A percentile compares a stretch with the other conserved stretches of the same genome.
phyloP scores from a whole-genome alignment of 2,113 vertebrate genomes.

The Oenanthe melanoleuca region DNA sequence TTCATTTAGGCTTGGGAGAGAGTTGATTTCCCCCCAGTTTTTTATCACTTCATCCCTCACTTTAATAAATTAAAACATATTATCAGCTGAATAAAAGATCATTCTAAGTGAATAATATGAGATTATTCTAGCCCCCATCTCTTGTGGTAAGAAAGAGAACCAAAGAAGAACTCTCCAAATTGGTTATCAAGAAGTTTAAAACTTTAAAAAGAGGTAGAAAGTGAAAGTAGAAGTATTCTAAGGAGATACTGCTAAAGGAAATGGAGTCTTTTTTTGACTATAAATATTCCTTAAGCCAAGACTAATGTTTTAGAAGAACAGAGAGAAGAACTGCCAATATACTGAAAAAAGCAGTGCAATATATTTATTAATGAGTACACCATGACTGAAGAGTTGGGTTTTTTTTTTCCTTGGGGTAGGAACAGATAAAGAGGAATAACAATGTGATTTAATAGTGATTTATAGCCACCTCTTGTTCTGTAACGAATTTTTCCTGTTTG shows the following conservation, averaged over 20 bases:
- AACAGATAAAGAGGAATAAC: neutral
- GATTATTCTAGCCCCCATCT: neutral
- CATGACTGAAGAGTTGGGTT: neutral
- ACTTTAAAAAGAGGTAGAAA: neutral
- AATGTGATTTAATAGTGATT: neutral
- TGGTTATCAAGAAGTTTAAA: neutral
- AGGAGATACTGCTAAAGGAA: neutral
- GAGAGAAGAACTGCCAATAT: neutral
- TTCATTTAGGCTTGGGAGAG: neutral
- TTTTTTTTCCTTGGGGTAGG: neutral
- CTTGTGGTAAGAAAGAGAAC: neutral
- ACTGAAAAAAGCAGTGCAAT: neutral
- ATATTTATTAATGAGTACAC: neutral
- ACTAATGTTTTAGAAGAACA: neutral
- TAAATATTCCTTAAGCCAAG: neutral
- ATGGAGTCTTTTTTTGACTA: neutral
- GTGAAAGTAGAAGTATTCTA: neutral
- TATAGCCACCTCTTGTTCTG: neutral
- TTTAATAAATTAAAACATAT: neutral
- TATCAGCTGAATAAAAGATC: neutral
- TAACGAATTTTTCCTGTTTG: neutral
- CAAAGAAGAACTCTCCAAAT: neutral
- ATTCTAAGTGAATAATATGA: neutral
- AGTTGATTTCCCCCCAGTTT: neutral
- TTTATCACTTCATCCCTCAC: neutral